Evolutionary conservation across 2,797 vertebrate species (phyloP).

Genomic region (Bryconaethiops microstoma): DNA sequence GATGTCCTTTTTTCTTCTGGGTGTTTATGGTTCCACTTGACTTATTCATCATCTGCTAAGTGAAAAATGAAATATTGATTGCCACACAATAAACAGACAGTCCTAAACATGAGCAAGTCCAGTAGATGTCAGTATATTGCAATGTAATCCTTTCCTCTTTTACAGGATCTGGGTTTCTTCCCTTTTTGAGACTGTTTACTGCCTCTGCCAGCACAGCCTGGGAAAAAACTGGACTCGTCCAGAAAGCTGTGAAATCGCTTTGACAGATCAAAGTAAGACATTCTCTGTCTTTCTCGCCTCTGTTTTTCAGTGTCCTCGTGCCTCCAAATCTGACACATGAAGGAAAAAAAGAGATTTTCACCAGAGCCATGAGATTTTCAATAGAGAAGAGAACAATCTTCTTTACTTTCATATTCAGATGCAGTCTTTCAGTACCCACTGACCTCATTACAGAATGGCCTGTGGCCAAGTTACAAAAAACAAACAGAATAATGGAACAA

Average conservation of each 20-base stretch:
- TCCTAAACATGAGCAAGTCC: constrained; percentile 24
- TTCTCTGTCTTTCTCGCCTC: constrained; percentile 50
- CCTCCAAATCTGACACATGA: constrained; percentile 18
- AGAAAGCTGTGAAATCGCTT: constrained; percentile 64
- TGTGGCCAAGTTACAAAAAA: constrained; percentile 22
- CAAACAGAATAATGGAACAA: too few relatives aligned
- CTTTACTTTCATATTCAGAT: constrained; percentile 1
- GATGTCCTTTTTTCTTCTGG: not conserved
- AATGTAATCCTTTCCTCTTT: constrained; percentile 12
- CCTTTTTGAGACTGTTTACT: constrained; percentile 18
- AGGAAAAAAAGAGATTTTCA: constrained; percentile 15
- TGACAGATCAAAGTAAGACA: constrained; percentile 67
- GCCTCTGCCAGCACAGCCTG: constrained; percentile 1
- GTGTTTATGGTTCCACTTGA: not conserved
- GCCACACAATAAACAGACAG: not conserved
- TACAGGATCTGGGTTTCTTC: not conserved
- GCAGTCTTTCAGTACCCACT: constrained; percentile 18
- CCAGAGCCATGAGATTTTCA: constrained; percentile 1
- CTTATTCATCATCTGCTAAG: not conserved
- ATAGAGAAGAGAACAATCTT: constrained; percentile 7
- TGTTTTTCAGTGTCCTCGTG: constrained; percentile 33
- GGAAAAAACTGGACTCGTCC: constrained; percentile 33
- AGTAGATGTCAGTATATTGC: constrained; percentile 70
- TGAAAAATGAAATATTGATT: constrained; percentile 17
- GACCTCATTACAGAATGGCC: constrained; percentile 45